Base-by-base conservation (phyloP, 2,797 vertebrate genomes). In the Synaphobranchus kaupii region DNA sequence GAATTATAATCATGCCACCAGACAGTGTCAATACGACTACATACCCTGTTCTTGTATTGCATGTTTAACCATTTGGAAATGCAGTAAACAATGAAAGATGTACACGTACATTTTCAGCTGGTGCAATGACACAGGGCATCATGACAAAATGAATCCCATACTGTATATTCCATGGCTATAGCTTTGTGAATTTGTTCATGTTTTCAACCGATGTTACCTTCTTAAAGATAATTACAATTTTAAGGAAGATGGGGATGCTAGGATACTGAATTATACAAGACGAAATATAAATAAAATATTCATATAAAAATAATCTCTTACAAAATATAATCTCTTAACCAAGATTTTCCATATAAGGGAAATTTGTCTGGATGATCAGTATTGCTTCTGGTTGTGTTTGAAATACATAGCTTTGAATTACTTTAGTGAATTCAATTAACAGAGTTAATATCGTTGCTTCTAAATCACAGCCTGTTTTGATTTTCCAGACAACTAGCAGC, bases 271-370 rank as follows among this genome's bases (percentile, higher is more conserved):
- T 93, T 91, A 93, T 93, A 96, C 93, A 96, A 94, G 94, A 92
- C 95, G 93, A 95, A 90, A 13, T 97, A 97, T 98, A 96, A 98
- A 98, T 97, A 97, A 97, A 97, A 97, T 95, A 97, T 96, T 96
- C 96, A 97, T 98, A 98, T 97, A 99, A 99, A 99, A 98, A 98
- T 98, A 99, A 97, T 97, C 97, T 99, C 94, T 98, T 96, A 97
- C 95, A 98, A 98, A 99, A 98, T 98, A 99, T 96, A 98, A 94
- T 97, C 96, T 97, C 93, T 97, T 94, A 95, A 96, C 94, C 95
- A 94, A 96, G 94, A 93, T 94, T 96, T 95, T 95, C 94, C 95
- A 94, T 94, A 93, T 92, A 92, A 92, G 94, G 92, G 93, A 94
- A 94, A 92, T 92, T 93, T 95, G 94, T 95, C 94, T 96, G 95